Base-by-base conservation (phyloP, 1,140 invertebrate species). In the Lepidurus arcticus region DNA sequence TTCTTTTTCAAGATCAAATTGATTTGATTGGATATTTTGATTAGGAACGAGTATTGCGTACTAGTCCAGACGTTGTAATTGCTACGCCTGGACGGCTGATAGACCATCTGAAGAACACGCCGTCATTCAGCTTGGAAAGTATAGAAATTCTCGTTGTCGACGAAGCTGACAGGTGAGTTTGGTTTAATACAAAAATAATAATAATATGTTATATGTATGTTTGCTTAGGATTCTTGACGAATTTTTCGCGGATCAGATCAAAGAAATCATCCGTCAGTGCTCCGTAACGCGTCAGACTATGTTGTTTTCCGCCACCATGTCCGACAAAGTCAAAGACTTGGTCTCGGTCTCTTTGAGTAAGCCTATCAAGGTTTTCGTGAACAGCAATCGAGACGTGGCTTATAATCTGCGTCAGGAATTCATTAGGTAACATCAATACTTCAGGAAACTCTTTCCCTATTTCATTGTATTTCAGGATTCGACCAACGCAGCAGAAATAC, bases 291-390 rank as follows among this genome's bases (percentile, higher is more conserved):
- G 96, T n/a, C 97, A 99, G 85, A 98, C 96, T 0, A 93, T 99
- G 88, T 85, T 99, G 24, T 99, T 99, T 86, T 99, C 97, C 1
- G 98, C 98, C 13, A 99, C 98, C 1, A 98, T 99, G 96, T 98
- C 95, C 5, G 96, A 98, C 75, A 90, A 95, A 86, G 96, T 99
- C 0, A 92, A 95, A 85, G 95, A 98, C 86, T 87, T 99, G 73
- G 95, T 94, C 0, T 88, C 94, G 1, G 92, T 99, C 0, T 98
- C 96, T 0, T 86, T 99, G 6, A 91, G 92, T 73, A 92, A 94
- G 80, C 97, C 98, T 0, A 91, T 98, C 9, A 96, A 94, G 85
- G 89, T 99, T 77, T 96, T 96, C 85, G 92, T 99, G 0, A 95
- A 99, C 84, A 96, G 93, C 78, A 98, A 97, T 85, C 94, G 94